Base-by-base conservation (phyloP, 2,113 vertebrate species). In the Anoplopoma fimbria region DNA sequence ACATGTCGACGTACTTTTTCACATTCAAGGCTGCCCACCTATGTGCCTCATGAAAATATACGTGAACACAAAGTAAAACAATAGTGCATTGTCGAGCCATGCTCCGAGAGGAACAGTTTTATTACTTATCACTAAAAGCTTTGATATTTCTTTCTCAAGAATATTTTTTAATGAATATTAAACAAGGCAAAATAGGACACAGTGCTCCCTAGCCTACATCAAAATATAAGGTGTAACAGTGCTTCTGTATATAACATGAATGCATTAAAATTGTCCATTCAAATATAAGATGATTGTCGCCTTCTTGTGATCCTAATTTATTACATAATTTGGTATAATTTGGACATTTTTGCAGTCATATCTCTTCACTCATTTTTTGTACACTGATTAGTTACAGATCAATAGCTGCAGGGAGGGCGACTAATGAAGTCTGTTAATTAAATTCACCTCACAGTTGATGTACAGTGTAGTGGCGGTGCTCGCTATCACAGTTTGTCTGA, bases 401-500 rank as follows among this genome's bases (percentile, higher is more conserved):
- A 58, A 40, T 19, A 38, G 69, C 61, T 73, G 57, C 61, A 29
- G 1, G 15, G 34, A 87, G 33, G 60, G n/a, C 13, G 65, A 62
- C 65, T 36, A 67, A 61, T 27, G 57, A 78, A 55, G 64, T 21
- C 23, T 63, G 70, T 3, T 75, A 6, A 87, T 85, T 85, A 55
- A 86, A 78, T 60, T 10, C 45, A 51, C 70, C 57, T 81, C 71
- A 61, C 15, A 60, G 27, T 55, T 84, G n/a, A 40, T 45, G 12
- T 69, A 81, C n/a, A 15, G 63, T 78, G 42, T 71, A 19, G 47
- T 73, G 69, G 23, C 51, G 38, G 51, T 51, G 42, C 69, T 81
- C 47, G 36, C 69, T 49, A 65, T 78, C 77, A 69, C 69, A 71
- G 62, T 77, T 80, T 83, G 69, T 77, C 78, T 89, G 80, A 79